These are phyloP conservation scores for Carabus problematicus DNA, from an alignment of 2,888 invertebrate species.

Conservation along the genomic window DNA sequence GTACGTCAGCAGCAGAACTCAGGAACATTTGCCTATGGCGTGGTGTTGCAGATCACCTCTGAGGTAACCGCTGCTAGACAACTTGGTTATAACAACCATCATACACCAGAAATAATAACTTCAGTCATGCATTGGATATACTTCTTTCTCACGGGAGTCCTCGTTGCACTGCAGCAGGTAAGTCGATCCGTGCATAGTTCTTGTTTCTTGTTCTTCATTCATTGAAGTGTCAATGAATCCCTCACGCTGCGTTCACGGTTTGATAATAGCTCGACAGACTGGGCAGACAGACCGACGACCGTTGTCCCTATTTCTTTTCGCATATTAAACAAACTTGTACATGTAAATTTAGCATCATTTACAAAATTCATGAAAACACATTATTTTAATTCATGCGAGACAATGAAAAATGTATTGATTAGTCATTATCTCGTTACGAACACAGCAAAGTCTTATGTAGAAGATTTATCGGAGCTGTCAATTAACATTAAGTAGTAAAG, in stretches of 20 bases:
- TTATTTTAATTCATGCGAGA: conserved; percentile 47
- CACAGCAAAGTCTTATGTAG: too few species aligned
- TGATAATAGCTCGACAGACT: conserved; percentile 3
- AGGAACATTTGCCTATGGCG: conserved; percentile 57
- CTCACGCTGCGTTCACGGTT: conserved; percentile 31
- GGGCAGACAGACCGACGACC: conserved; percentile 3
- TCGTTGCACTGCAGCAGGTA: conserved; percentile 57
- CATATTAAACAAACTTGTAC: not conserved
- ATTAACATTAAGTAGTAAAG: too few species aligned
- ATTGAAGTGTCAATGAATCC: conserved; percentile 32
- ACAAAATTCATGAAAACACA: conserved; percentile 9
- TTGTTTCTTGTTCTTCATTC: conserved; percentile 25
- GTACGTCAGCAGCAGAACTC: conserved; percentile 43
- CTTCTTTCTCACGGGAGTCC: conserved; percentile 54
- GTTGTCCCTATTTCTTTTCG: conserved; percentile 10
- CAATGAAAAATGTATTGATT: conserved; percentile 54
- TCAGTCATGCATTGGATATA: conserved; percentile 58
- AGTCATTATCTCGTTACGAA: conserved; percentile 54
- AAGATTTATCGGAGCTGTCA: too few species aligned
- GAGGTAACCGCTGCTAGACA: conserved; percentile 57
- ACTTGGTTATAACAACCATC: conserved; percentile 55
- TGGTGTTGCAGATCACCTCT: conserved; percentile 58
- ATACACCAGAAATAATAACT: conserved; percentile 46
- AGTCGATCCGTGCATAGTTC: conserved; percentile 45
- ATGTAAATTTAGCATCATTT: conserved; percentile 14